These are phyloP conservation scores for Kryptolebias ocellatus DNA, from an alignment of 2,797 vertebrate genomes.

Conservation along the genomic window DNA sequence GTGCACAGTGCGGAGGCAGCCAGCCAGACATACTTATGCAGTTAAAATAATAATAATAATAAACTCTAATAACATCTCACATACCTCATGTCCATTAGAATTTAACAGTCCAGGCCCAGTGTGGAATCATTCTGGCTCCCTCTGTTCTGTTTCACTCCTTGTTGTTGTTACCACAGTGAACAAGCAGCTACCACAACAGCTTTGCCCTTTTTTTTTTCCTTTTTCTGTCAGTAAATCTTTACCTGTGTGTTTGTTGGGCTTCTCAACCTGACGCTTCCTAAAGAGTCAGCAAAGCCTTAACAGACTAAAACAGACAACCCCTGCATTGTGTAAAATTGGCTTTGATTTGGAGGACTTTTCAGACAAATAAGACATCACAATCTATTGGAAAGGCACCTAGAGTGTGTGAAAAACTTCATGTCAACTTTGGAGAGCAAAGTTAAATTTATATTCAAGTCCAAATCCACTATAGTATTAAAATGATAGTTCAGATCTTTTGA, in stretches of 20 bases:
- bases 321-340: slow-evolving; percentile 54
- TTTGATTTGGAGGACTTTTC: slow-evolving; percentile 60
- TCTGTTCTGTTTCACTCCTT: slow-evolving; percentile 77
- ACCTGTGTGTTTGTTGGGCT: slow-evolving; percentile 77
- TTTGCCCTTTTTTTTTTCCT: slow-evolving; percentile 53
- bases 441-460: no score
- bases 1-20: slow-evolving; percentile 79
- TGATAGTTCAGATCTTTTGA: no score
- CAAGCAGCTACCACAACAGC: slow-evolving; percentile 62
- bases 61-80: slow-evolving; percentile 66
- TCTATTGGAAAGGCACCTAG: slow-evolving; percentile 49
- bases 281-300: slow-evolving; percentile 84
- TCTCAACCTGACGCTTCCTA: slow-evolving; percentile 78
- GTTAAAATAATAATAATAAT: slow-evolving; percentile 16
- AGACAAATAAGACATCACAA: slow-evolving; percentile 63
- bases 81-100: slow-evolving; percentile 60
- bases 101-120: slow-evolving; percentile 41
- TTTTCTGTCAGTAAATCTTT: slow-evolving; percentile 70
- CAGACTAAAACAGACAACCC: slow-evolving; percentile 86
- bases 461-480: no score
- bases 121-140: slow-evolving; percentile 74
- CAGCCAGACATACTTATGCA: slow-evolving; percentile 66
- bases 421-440: no score
- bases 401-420: slow-evolving; percentile 14
- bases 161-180: slow-evolving; percentile 60